A percentile compares a stretch with the other conserved stretches of the same genome.
These are phyloP conservation scores for Anolis carolinensis DNA, from an alignment of 2,113 vertebrate genomes.

Conservation along the genomic window DNA sequence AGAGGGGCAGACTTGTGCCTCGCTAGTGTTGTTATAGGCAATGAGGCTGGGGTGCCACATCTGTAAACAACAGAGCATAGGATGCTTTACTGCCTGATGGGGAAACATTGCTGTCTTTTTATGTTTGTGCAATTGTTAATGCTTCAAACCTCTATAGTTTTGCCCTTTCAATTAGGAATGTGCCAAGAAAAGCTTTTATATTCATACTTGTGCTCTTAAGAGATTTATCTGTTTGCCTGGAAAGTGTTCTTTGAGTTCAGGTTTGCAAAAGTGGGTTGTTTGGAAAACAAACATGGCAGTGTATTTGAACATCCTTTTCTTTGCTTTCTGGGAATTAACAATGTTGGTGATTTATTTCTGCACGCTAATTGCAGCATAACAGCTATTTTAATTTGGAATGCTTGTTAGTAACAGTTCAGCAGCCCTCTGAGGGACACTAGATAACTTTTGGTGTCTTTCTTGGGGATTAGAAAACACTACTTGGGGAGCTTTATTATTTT, in stretches of 20 bases:
- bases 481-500: slow-evolving; percentile 64
- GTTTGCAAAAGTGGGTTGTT: slow-evolving; percentile 40
- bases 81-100: slow-evolving; percentile 29
- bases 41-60: slow-evolving; percentile 11
- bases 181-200: slow-evolving; percentile 40
- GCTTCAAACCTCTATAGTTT: slow-evolving; percentile 40
- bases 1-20: slow-evolving; percentile 22
- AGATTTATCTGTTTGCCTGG: slow-evolving; percentile 48
- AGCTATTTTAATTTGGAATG: slow-evolving; percentile 65
- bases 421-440: slow-evolving; percentile 54
- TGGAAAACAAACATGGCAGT: slow-evolving; percentile 42
- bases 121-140: slow-evolving; percentile 48
- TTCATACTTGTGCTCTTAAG: slow-evolving; percentile 50
- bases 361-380: slow-evolving; percentile 64
- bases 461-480: slow-evolving; percentile 50
- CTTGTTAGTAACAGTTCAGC: slow-evolving; percentile 59
- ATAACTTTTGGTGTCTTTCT: slow-evolving; percentile 66
- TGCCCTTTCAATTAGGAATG: slow-evolving; percentile 49
- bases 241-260: slow-evolving; percentile 44
- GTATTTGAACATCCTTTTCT: slow-evolving; percentile 42
- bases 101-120: slow-evolving; percentile 39
- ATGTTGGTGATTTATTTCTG: slow-evolving; percentile 54
- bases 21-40: slow-evolving; percentile 26
- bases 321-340: slow-evolving; percentile 53
- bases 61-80: slow-evolving; percentile 33